These are phyloP conservation scores for Dryobotodes eremita DNA, from an alignment of 2,888 invertebrate genomes.

Conservation along the genomic window DNA sequence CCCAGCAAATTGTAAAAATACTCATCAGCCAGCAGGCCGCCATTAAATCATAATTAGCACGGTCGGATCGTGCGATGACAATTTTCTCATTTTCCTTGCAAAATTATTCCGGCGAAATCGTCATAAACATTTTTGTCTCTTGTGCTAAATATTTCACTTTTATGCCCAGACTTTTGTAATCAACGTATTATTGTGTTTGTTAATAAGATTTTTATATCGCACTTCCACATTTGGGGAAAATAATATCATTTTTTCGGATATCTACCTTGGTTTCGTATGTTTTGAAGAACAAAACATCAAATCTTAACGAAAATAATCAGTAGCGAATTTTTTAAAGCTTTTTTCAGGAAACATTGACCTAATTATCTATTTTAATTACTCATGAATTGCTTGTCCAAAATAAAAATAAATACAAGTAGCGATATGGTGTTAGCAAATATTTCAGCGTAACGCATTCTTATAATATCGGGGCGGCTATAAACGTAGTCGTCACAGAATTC, in stretches of 20 bases:
- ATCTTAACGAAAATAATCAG: constrained; percentile 5
- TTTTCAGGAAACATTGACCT: background rate
- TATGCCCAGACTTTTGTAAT: constrained; percentile 58
- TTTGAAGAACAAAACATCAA: background rate
- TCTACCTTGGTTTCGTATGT: background rate
- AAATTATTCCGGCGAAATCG: constrained; percentile 62
- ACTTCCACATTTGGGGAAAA: constrained; percentile 12
- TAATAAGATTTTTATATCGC: constrained; percentile 45
- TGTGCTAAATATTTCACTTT: constrained; percentile 62
- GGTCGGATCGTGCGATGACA: constrained; percentile 68
- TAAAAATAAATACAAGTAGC: constrained; percentile 2
- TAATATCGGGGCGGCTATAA: constrained; percentile 33
- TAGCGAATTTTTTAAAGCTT: background rate
- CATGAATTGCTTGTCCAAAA: background rate
- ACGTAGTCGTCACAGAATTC: constrained; percentile 55
- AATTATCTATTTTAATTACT: background rate
- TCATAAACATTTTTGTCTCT: constrained; percentile 65
- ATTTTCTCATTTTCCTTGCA: constrained; percentile 68
- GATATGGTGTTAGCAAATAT: constrained; percentile 11
- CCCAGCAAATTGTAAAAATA: constrained; percentile 62
- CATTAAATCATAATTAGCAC: constrained; percentile 79
- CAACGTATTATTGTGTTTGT: constrained; percentile 53
- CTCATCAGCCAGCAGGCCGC: constrained; percentile 68
- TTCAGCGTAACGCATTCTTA: constrained; percentile 12
- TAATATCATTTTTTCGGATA: constrained; percentile 5